These are phyloP conservation scores for Heteronetta atricapilla DNA, from an alignment of 2,113 vertebrate species.

Conservation along the genomic window DNA sequence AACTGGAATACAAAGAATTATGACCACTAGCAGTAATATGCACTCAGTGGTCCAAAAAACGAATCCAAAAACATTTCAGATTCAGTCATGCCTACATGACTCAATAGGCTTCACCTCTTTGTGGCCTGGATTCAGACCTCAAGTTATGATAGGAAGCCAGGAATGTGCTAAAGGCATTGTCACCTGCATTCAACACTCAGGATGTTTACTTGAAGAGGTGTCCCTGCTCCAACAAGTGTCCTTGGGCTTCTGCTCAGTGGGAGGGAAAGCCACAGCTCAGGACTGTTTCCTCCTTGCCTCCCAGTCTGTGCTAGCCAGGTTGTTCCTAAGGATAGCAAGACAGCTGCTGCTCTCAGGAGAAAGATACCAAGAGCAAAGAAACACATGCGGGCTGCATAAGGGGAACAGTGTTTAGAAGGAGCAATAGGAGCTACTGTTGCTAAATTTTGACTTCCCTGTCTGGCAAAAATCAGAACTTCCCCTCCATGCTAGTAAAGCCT, in stretches of 20 bases:
- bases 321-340: neutral
- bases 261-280: neutral
- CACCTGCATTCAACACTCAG: neutral
- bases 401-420: neutral
- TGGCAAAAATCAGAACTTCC: neutral
- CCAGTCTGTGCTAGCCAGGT: neutral
- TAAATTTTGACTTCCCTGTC: neutral
- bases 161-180: constrained; percentile 11
- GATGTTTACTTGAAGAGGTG: constrained; percentile 16
- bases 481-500: neutral
- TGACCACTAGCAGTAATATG: neutral
- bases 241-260: neutral
- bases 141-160: neutral
- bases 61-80: neutral
- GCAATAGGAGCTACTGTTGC: neutral
- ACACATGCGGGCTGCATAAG: neutral
- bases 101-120: neutral
- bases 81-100: constrained; percentile 19
- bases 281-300: neutral
- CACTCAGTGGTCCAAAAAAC: neutral
- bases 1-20: constrained; percentile 30
- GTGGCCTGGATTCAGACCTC: neutral
- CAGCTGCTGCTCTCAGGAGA: neutral
- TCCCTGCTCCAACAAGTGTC: neutral
- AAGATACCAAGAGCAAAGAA: neutral